Conservation (phyloP, 2,888 invertebrate species). For the Andricus quercusramuli region DNA sequence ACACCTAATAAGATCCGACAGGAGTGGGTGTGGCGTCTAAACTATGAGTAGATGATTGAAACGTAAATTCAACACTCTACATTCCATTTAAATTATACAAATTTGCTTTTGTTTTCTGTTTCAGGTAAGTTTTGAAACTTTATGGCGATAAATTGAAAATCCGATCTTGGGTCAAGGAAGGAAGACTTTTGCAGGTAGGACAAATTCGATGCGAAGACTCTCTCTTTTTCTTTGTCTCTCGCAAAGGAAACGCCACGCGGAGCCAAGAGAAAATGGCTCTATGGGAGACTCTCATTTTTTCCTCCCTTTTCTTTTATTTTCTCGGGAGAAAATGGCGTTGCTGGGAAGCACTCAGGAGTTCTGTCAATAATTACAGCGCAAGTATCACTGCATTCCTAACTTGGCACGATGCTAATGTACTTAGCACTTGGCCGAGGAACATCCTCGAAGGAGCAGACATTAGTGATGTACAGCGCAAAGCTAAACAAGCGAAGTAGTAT, state of each 20-base stretch:
- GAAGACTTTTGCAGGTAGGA: not conserved
- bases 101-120: constrained; percentile 1
- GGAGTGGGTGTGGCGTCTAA: too few relatives aligned
- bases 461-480: constrained; percentile 24
- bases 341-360: constrained; percentile 27
- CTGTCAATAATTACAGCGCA: constrained; percentile 14
- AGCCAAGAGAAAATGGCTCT: constrained; percentile 15
- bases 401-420: constrained; percentile 39
- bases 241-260: not conserved
- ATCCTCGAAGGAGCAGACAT: constrained; percentile 29
- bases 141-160: not conserved
- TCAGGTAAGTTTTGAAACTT: constrained; percentile 13
- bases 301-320: not conserved
- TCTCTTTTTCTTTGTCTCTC: constrained; percentile 30
- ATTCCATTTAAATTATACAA: not conserved
- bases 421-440: constrained; percentile 26
- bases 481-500: constrained; percentile 18
- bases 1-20: too few relatives aligned
- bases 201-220: constrained; percentile 2
- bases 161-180: not conserved
- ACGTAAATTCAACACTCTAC: not conserved
- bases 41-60: not conserved
- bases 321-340: not conserved
- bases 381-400: constrained; percentile 29
- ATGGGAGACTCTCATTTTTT: constrained; percentile 29